phyloP scores from a whole-genome alignment of 1,140 invertebrate genomes.

The Drosophila sproati region DNA sequence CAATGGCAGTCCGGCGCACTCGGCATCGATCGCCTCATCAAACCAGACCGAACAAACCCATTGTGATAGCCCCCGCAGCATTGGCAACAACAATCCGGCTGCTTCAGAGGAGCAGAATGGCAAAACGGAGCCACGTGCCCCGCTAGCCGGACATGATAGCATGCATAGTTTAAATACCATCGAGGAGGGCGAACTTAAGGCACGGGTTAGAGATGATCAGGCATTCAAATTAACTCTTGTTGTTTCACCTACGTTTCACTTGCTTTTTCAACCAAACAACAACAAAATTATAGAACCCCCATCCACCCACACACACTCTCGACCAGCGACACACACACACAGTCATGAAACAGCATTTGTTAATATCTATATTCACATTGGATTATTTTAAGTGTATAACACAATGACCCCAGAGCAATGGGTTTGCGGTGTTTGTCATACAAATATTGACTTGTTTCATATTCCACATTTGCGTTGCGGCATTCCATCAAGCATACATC shows the following conservation, averaged over 20 bases:
- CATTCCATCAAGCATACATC: constrained; percentile 2
- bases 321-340: background rate
- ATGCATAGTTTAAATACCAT: constrained; percentile 61
- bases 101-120: constrained; percentile 46
- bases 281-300: background rate
- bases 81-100: constrained; percentile 33
- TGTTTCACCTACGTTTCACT: constrained; percentile 68
- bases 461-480: constrained; percentile 7
- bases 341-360: constrained; percentile 11
- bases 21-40: constrained; percentile 67
- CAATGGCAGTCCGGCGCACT: constrained; percentile 71
- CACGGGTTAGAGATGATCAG: constrained; percentile 70
- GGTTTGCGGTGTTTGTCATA: constrained; percentile 29
- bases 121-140: constrained; percentile 48
- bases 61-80: constrained; percentile 63
- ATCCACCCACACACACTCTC: background rate
- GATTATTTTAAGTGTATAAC: constrained; percentile 31
- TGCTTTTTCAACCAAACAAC: constrained; percentile 57
- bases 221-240: constrained; percentile 40
- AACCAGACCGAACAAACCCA: constrained; percentile 81
- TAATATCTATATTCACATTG: constrained; percentile 14
- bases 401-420: background rate
- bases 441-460: background rate
- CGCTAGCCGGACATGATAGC: constrained; percentile 67
- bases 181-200: constrained; percentile 57